phyloP scores from a whole-genome alignment of 1,140 invertebrate species.

The Bombus affinis region DNA sequence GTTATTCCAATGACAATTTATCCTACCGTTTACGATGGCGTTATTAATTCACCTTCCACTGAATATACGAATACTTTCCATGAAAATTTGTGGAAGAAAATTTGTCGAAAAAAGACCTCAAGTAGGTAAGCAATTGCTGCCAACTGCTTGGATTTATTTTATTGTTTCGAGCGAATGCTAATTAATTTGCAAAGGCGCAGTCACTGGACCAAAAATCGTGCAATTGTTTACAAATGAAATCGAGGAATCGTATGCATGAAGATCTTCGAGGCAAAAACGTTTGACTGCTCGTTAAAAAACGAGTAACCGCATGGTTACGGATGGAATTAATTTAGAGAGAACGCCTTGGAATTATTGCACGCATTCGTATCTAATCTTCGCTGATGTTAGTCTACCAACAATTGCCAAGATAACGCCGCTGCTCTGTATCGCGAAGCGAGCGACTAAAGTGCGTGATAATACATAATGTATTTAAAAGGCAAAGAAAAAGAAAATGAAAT shows the following conservation, averaged over 20 bases:
- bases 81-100: not conserved
- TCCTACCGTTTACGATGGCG: not conserved
- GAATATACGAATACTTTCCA: not conserved
- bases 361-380: conserved; percentile 65
- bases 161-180: not conserved
- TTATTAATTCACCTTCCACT: not conserved
- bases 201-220: not conserved
- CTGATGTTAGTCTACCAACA: conserved; percentile 57
- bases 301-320: conserved; percentile 32
- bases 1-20: conserved; percentile 9
- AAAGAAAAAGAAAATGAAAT: not conserved
- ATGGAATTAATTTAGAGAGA: conserved; percentile 49
- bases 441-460: not conserved
- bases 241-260: not conserved
- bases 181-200: not conserved
- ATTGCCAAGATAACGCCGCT: conserved; percentile 52
- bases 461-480: conserved; percentile 11
- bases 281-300: conserved; percentile 26
- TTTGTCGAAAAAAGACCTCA: no score
- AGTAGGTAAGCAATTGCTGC: not conserved
- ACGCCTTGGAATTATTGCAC: not conserved
- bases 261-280: not conserved
- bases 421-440: conserved; percentile 2
- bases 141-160: not conserved
- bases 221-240: not conserved